These are phyloP conservation scores for Brachionus paranguensis DNA, from an alignment of 1,140 invertebrate species.

Conservation along the genomic window DNA sequence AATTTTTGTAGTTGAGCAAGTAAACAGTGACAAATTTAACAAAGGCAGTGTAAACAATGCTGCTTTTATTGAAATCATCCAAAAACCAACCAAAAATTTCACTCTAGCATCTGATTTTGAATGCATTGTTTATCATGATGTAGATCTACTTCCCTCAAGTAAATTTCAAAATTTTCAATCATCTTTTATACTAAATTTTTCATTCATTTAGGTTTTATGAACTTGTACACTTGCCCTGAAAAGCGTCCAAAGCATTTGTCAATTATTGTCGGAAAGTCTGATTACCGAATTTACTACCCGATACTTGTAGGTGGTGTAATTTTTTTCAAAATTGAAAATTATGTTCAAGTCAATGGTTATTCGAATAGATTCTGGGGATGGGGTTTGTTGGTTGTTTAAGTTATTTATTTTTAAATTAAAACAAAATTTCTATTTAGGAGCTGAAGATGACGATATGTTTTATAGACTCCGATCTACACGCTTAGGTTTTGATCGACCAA, in stretches of 20 bases:
- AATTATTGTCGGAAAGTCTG: neutral
- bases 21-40: slow-evolving; percentile 68
- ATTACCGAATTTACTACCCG: neutral
- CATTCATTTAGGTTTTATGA: neutral
- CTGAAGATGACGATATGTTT: slow-evolving; percentile 33
- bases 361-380: slow-evolving; percentile 25
- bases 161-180: slow-evolving; percentile 33
- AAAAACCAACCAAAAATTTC: slow-evolving; percentile 51
- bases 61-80: slow-evolving; percentile 66
- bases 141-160: slow-evolving; percentile 85
- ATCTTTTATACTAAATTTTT: neutral
- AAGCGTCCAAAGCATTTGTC: neutral
- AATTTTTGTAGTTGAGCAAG: slow-evolving; percentile 83
- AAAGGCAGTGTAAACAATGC: slow-evolving; percentile 78
- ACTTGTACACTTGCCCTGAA: neutral
- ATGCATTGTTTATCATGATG: slow-evolving; percentile 86
- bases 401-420: neutral
- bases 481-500: neutral
- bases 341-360: neutral
- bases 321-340: neutral
- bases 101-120: slow-evolving; percentile 58
- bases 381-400: neutral
- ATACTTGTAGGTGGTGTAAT: slow-evolving; percentile 9
- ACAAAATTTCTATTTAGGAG: neutral
- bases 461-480: neutral